Evolutionary conservation across 2,113 vertebrate species (phyloP), one percentile per base, ranked within the genome.

Genomic region (Pipa parva): DNA sequence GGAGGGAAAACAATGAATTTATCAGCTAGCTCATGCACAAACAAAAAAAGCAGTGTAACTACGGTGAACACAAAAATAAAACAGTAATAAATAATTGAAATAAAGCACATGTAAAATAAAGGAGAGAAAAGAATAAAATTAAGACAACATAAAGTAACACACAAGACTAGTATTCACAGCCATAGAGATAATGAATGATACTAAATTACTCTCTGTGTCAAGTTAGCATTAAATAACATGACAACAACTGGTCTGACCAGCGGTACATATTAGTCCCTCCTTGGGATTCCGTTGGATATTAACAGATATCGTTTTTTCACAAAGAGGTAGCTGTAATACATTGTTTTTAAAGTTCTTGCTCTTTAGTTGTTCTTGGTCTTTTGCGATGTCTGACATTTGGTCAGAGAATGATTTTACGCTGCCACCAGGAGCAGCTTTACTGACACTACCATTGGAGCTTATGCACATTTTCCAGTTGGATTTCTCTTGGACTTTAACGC

Each of bases 291-390:
- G 92, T 86, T 94, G 93, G 86, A 99, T 98, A 85, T 97, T 99
- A 78, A 99, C 93, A 67, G 94, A 97, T 86, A 99, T 94, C 59
- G 91, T 97, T 85, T 97, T 98, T 85, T 99, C 96, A 39, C 94
- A 98, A 77, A 99, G 96, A 93, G 95, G 96, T 92, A 99, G 96
- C 91, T 97, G 96, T 59, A 99, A 89, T 77, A 97, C 84, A 56
- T 83, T 90, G 46, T 90, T 93, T 79, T 91, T 95, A 87, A 97
- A 89, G 80, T 91, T 92, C 85, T 90, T 87, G 78, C 78, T 89
- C 81, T 92, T 85, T 76, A 93, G 80, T 72, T 88, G 75, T 77
- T 91, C 92, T 56, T 94, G 82, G 66, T 92, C 90, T 0, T 87
- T 76, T 42, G 81, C 59, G 2, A 86, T 61, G 58, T 75, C 70